Conservation (phyloP, 2,797 vertebrate genomes). For the Sebastes vulpes region DNA sequence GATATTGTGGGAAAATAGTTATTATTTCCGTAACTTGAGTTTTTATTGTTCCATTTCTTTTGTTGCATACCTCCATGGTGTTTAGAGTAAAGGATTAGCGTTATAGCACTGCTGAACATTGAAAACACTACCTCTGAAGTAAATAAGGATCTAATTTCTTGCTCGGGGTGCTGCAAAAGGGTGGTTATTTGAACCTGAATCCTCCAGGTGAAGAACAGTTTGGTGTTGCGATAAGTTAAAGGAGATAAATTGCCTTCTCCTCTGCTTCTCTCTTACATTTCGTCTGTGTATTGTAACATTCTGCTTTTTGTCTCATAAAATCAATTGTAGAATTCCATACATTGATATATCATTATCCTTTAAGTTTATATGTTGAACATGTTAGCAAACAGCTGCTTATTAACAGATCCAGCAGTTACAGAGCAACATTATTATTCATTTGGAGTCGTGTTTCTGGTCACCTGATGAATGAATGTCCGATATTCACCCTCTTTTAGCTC, state of each 20-base stretch:
- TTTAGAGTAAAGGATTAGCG: not conserved
- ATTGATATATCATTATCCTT: not conserved
- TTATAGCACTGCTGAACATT: not conserved
- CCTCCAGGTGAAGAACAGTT: not conserved
- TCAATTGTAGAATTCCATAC: not conserved
- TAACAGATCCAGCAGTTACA: not conserved
- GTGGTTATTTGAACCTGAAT: not conserved
- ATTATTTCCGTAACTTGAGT: not conserved
- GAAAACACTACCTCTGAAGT: not conserved
- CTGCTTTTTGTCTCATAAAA: not conserved
- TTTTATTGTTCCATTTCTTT: not conserved
- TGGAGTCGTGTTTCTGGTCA: not conserved
- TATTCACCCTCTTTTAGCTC: not conserved
- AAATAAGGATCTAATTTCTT: not conserved
- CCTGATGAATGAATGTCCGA: not conserved
- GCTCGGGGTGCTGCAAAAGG: too few relatives aligned
- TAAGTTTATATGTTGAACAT: not conserved
- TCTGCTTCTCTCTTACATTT: not conserved
- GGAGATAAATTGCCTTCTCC: not conserved
- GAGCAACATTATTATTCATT: not conserved
- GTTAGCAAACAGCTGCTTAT: not conserved
- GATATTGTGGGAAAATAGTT: not conserved
- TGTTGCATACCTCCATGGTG: not conserved
- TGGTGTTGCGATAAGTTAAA: not conserved
- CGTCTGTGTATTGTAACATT: not conserved